Percentiles rank a stretch among this genome's conserved stretches.
phyloP scores from a whole-genome alignment of 2,888 invertebrate species.

The Drosophila atroscutellata region DNA sequence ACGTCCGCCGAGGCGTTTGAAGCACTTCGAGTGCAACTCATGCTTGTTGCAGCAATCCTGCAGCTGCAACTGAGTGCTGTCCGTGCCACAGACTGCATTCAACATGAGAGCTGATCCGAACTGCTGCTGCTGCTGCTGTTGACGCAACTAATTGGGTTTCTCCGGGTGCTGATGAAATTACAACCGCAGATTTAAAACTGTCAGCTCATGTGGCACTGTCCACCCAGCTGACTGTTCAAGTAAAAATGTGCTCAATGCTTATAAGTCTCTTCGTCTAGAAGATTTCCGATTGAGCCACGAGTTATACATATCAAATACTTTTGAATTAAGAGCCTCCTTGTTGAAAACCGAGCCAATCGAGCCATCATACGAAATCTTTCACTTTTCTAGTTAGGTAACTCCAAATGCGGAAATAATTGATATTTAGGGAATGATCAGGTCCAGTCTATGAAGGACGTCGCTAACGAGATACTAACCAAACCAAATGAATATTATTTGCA shows the following conservation, averaged over 20 bases:
- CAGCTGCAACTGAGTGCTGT: constrained; percentile 23
- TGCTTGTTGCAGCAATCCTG: constrained; percentile 47
- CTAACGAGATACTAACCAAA: neutral
- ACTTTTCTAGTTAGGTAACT: neutral
- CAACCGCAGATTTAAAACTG: neutral
- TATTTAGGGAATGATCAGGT: neutral
- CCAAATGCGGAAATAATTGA: neutral
- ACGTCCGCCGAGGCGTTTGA: constrained; percentile 33
- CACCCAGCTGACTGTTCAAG: neutral
- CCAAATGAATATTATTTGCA: neutral
- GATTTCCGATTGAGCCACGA: neutral
- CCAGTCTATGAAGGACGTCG: neutral
- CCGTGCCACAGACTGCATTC: constrained; percentile 30
- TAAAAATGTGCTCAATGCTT: neutral
- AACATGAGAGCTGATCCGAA: constrained; percentile 28
- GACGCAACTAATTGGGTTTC: neutral
- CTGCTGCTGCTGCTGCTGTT: neutral
- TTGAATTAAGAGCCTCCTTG: no score
- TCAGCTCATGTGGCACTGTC: neutral
- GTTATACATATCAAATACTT: neutral
- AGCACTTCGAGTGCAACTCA: constrained; percentile 30
- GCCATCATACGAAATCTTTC: neutral
- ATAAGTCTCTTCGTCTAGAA: neutral
- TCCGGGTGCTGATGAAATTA: neutral
- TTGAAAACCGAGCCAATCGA: neutral